Evolutionary conservation across 2,888 invertebrate species (phyloP).

Genomic region (Hypomecis punctinalis): DNA sequence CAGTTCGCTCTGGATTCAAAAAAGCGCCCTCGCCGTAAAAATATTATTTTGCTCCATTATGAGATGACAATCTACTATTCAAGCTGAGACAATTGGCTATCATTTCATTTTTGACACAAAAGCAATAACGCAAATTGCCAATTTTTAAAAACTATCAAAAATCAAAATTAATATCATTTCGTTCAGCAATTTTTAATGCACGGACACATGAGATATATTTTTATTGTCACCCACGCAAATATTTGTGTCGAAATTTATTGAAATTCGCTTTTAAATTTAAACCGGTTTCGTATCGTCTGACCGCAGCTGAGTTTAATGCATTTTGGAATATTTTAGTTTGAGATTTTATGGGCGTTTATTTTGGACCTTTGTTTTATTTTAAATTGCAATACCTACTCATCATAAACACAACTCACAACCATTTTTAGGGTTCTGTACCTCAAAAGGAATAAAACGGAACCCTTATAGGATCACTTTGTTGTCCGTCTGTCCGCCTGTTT

Average conservation of each 20-base stretch:
- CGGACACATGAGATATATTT: constrained; percentile 5
- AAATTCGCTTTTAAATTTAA: constrained; percentile 19
- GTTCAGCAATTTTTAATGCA: constrained; percentile 9
- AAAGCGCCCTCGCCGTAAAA: too few species aligned
- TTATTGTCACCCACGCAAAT: constrained; percentile 29
- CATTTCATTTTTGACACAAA: too few species aligned
- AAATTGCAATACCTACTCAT: too few species aligned
- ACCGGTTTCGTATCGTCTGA: constrained; percentile 22
- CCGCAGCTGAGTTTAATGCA: constrained; percentile 21
- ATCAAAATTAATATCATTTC: constrained; percentile 1
- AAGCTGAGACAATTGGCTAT: too few species aligned
- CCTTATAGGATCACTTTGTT: too few species aligned
- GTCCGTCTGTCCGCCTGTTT: too few species aligned
- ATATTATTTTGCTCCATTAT: too few species aligned
- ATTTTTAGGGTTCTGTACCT: too few species aligned
- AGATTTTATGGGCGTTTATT: not conserved
- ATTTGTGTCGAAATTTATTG: constrained; percentile 23
- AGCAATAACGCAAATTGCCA: not conserved
- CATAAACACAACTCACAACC: too few species aligned
- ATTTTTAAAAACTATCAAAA: not conserved
- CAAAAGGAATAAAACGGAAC: too few species aligned
- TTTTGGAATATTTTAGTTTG: not conserved
- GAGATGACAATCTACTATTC: too few species aligned
- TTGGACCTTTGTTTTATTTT: not conserved
- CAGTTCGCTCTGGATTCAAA: too few species aligned